Evolutionary conservation across 2,113 vertebrate genomes (phyloP), one percentile per base, ranked within the genome.

Genomic region (Aegotheles bennettii): DNA sequence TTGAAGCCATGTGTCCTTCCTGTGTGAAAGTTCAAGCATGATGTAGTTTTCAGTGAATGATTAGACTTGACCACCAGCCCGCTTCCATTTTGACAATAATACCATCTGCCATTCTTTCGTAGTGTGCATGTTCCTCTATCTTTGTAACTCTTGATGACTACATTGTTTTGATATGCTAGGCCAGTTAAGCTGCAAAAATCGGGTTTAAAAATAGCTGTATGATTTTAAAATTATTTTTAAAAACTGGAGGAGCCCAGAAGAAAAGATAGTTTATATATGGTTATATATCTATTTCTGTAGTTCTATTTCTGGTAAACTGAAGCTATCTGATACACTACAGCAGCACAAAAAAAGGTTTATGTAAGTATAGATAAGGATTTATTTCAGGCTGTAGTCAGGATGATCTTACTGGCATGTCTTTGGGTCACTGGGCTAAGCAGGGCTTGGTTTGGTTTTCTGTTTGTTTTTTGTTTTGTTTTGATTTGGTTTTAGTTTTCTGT

Each of bases 211-310:
- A 96, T 97, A 96, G 73, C 76, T 65, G 36, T 29, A 84, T 70
- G 88, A 68, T 92, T 94, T 96, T 43, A 42, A 94, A 96, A 93
- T 86, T 56, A 90, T 96, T 96, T 96, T 95, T 86, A 60, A 92
- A 89, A 92, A 88, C 92, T 89, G 74, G 76, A 95, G 93, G 60
- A 96, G 69, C 88, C 6, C 28, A 82, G 88, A 87, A 94, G 75
- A 93, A 94, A 94, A 83, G 85, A 64, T 4, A 71, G 94, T 93
- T 95, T 96, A 89, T 96, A 90, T 86, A 93, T 93, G 93, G 92
- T 87, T 96, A 94, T 95, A 94, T 67, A 87, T 81, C 93, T 97
- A 96, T 96, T 96, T 95, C 82, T 90, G 79, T 78, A 56, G 69
- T 84, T 88, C 84, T 96, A 95, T 96, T 96, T 96, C 88, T 92